phyloP scores from a whole-genome alignment of 1,140 invertebrate genomes.

The Aphaenogaster rudis region DNA sequence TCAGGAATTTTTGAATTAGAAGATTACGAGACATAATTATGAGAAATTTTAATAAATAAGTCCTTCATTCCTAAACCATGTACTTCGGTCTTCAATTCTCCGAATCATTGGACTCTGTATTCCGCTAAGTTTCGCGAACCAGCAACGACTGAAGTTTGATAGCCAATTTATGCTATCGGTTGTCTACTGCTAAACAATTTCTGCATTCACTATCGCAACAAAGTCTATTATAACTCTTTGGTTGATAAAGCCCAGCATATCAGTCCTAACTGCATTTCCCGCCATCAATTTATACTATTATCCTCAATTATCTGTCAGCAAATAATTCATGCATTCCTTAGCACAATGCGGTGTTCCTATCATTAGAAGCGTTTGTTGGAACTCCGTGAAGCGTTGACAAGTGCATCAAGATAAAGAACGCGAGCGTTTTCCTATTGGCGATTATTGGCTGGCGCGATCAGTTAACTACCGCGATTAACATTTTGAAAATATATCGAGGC shows the following conservation, averaged over 20 bases:
- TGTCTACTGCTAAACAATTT: conserved; percentile 48
- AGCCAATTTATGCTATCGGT: conserved; percentile 49
- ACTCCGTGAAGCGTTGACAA: neutral
- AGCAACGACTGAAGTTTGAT: conserved; percentile 50
- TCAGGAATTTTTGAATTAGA: neutral
- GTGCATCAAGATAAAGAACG: neutral
- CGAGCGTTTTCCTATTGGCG: neutral
- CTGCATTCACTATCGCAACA: conserved; percentile 7
- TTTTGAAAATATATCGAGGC: neutral
- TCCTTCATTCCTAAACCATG: neutral
- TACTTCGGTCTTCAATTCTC: neutral
- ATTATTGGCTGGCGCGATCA: neutral
- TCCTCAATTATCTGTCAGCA: neutral
- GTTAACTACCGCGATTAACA: neutral
- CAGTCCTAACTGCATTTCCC: conserved; percentile 7
- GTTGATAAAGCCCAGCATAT: neutral
- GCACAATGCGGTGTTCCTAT: neutral
- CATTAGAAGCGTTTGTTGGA: neutral
- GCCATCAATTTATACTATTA: neutral
- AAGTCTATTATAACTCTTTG: conserved; percentile 48
- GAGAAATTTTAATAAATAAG: neutral
- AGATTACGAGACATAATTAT: too few species aligned
- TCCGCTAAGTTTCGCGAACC: conserved; percentile 19
- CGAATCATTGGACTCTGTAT: neutral
- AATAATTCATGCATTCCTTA: neutral